phyloP scores from a whole-genome alignment of 2,113 vertebrate genomes.

The Macroglossus sobrinus region DNA sequence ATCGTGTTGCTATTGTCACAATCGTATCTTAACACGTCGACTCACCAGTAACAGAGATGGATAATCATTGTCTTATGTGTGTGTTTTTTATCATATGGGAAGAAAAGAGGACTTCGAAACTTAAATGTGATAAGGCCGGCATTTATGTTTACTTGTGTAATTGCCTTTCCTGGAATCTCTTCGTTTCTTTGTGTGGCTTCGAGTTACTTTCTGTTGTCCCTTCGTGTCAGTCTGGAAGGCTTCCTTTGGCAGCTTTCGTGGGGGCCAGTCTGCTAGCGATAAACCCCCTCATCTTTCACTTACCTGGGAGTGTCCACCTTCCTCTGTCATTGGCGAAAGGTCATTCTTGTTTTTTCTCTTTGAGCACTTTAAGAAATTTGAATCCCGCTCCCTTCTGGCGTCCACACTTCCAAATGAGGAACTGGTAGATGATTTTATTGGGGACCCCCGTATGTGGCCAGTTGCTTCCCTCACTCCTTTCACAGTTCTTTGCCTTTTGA shows the following conservation, averaged over 20 bases:
- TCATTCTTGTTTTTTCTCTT: not conserved
- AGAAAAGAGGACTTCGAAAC: not conserved
- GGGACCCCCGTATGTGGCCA: fast-evolving
- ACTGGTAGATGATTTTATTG: too few species aligned
- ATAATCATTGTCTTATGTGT: not conserved
- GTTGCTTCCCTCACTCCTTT: not conserved
- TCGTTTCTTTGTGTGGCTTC: not conserved
- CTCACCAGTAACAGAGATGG: not conserved
- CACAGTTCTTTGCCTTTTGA: not conserved
- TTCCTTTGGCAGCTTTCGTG: too few species aligned
- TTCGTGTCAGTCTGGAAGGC: not conserved
- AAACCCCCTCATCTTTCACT: not conserved
- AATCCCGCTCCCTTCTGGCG: not conserved
- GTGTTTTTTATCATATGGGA: not conserved
- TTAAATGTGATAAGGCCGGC: not conserved
- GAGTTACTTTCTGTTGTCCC: not conserved
- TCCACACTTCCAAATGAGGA: not conserved
- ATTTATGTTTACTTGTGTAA: too few species aligned
- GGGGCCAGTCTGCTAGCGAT: not conserved
- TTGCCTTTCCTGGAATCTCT: not conserved
- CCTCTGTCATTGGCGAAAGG: not conserved
- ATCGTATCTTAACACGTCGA: not conserved
- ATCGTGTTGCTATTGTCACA: not conserved
- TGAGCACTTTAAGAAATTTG: fast-evolving
- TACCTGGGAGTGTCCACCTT: not conserved